Percentiles rank a stretch among this genome's conserved stretches.
These are phyloP conservation scores for Actenoides lindsayi DNA, from an alignment of 2,113 vertebrate genomes.

Conservation along the genomic window DNA sequence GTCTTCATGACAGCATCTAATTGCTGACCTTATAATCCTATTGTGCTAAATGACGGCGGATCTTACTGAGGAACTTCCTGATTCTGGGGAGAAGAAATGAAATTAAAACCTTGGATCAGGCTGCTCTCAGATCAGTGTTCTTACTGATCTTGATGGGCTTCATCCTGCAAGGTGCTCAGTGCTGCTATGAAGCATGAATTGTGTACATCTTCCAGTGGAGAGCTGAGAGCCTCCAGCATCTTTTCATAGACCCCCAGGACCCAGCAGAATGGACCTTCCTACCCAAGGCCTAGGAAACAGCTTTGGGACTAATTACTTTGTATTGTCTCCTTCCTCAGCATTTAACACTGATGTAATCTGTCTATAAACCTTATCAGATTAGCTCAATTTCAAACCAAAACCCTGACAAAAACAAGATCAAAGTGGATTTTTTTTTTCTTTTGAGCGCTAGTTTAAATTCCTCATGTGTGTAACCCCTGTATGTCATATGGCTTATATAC, in stretches of 20 bases:
- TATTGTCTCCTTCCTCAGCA: constrained; percentile 65
- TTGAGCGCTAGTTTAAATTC: not conserved
- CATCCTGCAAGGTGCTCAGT: not conserved
- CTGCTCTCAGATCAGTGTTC: constrained; percentile 14
- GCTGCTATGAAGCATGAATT: not conserved
- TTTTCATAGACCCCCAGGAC: not conserved
- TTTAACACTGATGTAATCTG: constrained; percentile 64
- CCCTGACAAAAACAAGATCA: constrained; percentile 48
- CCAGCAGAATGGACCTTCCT: not conserved
- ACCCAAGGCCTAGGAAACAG: constrained; percentile 50
- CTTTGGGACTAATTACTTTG: constrained; percentile 63
- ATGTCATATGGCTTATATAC: not conserved
- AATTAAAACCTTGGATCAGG: constrained; percentile 70
- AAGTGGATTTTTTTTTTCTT: not conserved
- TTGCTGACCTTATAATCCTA: constrained; percentile 71
- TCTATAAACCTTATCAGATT: constrained; percentile 51
- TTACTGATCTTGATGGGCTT: constrained; percentile 34
- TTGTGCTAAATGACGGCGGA: constrained; percentile 70
- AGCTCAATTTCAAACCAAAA: constrained; percentile 62
- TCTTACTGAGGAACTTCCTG: constrained; percentile 75
- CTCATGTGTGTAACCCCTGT: not conserved
- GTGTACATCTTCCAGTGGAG: not conserved
- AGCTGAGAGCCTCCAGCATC: not conserved
- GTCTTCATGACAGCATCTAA: constrained; percentile 73
- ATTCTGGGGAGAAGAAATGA: constrained; percentile 71